phyloP scores from a whole-genome alignment of 2,113 vertebrate species.

The Ptilonorhynchus violaceus region DNA sequence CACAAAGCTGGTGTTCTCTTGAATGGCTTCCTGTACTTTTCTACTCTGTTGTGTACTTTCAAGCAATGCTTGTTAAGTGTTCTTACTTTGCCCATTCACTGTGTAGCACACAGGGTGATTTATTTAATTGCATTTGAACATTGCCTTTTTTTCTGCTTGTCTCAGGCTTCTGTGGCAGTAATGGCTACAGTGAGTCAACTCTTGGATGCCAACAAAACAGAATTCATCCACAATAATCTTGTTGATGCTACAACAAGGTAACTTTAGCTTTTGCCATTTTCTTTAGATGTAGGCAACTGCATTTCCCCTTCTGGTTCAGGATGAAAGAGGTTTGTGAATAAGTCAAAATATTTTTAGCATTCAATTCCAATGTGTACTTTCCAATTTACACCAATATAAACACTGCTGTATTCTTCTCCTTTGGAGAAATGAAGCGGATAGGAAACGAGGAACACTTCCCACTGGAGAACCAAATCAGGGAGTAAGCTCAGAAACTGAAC shows the following conservation, averaged over 20 bases:
- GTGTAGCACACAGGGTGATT: not conserved
- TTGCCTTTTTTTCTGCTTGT: not conserved
- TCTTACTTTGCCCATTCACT: not conserved
- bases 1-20: not conserved
- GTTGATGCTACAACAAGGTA: constrained; percentile 14
- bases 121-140: not conserved
- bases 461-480: not conserved
- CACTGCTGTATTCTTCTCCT: not conserved
- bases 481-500: not conserved
- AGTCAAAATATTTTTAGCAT: not conserved
- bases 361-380: not conserved
- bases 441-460: not conserved
- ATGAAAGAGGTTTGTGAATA: not conserved
- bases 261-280: not conserved
- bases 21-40: not conserved
- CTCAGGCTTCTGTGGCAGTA: constrained; percentile 26
- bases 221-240: not conserved
- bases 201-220: constrained; percentile 5
- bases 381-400: not conserved
- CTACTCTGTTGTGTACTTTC: not conserved
- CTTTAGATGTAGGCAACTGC: not conserved
- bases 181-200: constrained; percentile 57
- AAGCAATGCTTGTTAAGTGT: not conserved
- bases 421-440: not conserved
- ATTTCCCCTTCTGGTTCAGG: not conserved